Evolutionary conservation across 2,888 invertebrate genomes (phyloP).

Genomic region (Cosmia pyralina): DNA sequence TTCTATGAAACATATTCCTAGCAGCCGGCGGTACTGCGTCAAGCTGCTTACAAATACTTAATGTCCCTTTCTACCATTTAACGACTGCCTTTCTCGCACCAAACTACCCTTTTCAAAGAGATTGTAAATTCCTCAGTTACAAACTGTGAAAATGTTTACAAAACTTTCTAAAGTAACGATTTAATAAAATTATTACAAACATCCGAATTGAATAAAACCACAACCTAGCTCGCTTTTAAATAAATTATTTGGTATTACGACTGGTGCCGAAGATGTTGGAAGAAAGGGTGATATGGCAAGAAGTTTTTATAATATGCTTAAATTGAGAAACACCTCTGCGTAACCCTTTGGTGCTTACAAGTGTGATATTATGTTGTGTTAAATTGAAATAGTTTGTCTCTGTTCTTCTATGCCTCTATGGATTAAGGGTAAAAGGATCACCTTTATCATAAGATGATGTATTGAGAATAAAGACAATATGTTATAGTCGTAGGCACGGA

Average conservation of each 20-base stretch:
- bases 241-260: slow-evolving; percentile 45
- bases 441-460: neutral
- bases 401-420: too few species aligned
- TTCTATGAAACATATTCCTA: neutral
- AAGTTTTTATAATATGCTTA: neutral
- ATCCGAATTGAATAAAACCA: slow-evolving; percentile 35
- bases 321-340: neutral
- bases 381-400: neutral
- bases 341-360: neutral
- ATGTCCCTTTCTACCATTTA: neutral
- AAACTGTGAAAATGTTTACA: slow-evolving; percentile 20
- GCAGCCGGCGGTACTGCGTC: neutral
- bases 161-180: slow-evolving; percentile 28
- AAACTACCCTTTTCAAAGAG: neutral
- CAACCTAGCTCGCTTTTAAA: slow-evolving; percentile 46
- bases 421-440: neutral
- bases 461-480: neutral
- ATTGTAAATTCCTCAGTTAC: neutral
- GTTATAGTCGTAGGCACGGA: too few species aligned
- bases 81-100: neutral
- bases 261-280: slow-evolving; percentile 14
- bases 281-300: slow-evolving; percentile 1
- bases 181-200: slow-evolving; percentile 37
- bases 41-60: slow-evolving; percentile 16
- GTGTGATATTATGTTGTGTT: neutral